Evolutionary conservation across 1,140 invertebrate genomes (phyloP).

Genomic region (Zelostemma sp.): DNA sequence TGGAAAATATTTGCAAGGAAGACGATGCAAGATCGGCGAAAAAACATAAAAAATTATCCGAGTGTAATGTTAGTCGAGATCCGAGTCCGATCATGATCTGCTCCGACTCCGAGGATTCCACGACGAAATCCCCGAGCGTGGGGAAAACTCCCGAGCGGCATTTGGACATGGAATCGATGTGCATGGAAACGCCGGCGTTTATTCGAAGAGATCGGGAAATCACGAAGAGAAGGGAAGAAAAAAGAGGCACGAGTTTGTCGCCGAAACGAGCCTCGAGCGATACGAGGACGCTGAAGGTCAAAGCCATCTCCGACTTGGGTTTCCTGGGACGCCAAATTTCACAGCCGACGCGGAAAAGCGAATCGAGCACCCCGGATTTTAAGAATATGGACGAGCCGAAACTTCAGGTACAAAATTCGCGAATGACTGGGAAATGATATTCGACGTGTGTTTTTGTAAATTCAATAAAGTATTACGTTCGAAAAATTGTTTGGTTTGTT

Average conservation of each 20-base stretch:
- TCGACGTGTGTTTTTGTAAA: too few species aligned
- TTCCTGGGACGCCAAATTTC: neutral
- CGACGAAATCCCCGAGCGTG: too few species aligned
- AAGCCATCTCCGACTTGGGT: slow-evolving; percentile 19
- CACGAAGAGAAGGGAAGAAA: neutral
- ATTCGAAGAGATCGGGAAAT: slow-evolving; percentile 3
- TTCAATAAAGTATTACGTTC: too few species aligned
- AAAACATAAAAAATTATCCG: too few species aligned
- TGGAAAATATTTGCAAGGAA: too few species aligned
- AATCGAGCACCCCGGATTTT: slow-evolving; percentile 49
- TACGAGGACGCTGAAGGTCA: slow-evolving; percentile 11
- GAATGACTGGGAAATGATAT: too few species aligned
- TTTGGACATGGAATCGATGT: too few species aligned
- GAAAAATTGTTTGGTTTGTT: too few species aligned
- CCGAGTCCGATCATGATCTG: neutral
- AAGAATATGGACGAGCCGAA: slow-evolving; percentile 61
- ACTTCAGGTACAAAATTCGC: slow-evolving; percentile 57
- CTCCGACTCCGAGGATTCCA: neutral
- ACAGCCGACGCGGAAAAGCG: neutral
- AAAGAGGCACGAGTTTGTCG: neutral
- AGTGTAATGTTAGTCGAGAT: too few species aligned
- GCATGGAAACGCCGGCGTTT: slow-evolving; percentile 2
- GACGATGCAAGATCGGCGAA: too few species aligned
- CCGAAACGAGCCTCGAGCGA: neutral
- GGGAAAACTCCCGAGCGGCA: too few species aligned